Evolutionary conservation across 2,113 vertebrate genomes (phyloP), one percentile per base, ranked within the genome.

Genomic region (Mirza zaza): DNA sequence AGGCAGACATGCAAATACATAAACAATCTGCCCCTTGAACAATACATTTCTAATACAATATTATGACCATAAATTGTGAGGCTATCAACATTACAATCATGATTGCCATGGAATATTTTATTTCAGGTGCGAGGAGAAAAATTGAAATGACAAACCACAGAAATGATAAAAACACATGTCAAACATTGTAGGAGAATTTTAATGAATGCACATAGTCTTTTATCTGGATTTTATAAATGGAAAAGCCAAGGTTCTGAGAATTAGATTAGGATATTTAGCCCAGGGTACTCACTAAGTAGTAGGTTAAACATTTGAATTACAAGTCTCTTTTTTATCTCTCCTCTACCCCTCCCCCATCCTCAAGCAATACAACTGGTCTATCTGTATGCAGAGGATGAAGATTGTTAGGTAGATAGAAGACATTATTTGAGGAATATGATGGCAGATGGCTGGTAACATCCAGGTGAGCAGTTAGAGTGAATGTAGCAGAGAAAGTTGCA

Each of bases 331-430:
- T 67, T 92, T 7, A 25, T 57, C 2, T 57, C 59, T 68, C 17
- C 42, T 3, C 1, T 1, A 45, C 1, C 17, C 2, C 23, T 11
- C 45, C 0, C 4, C 11, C 4, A n/a, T 7, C 8, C 8, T 1
- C 36, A 87, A 48, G 63, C 6, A 89, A 92, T 34, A 50, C 9
- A 81, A 21, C 25, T 59, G 7, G 20, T 85, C 14, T 34, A 18
- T 3, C 23, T 61, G 4, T 20, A 27, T 36, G 13, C 1, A 65
- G 48, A 87, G 1, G 9, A 87, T 27, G 10, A 50, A 83, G 27
- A 65, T 21, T 8, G 9, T 42, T 32, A 61, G 9, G 32, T 65
- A 59, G 7, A 18, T 29, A 32, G 76, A 84, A 52, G 6, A 39
- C 4, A 39, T 4, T 73, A 65, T n/a, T 21, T 75, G 45, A 20